Base-by-base conservation (phyloP, 2,888 invertebrate species). In the Eupsilia transversa region DNA sequence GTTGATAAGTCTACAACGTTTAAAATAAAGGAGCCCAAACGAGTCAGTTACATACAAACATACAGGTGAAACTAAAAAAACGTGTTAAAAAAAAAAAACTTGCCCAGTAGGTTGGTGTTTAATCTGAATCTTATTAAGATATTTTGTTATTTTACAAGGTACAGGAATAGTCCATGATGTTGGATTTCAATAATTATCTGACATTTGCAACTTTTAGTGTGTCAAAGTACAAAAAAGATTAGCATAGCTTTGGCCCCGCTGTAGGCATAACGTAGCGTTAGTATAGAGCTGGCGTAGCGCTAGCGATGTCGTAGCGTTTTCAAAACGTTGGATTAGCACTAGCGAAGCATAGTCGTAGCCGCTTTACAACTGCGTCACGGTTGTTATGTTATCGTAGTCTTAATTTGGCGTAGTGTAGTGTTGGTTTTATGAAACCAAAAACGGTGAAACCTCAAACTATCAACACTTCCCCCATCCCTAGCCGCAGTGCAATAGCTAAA, bases 401-500 rank as follows among this genome's bases (percentile, higher is more conserved):
- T 33, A 35, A 0, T 7, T 0, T 33, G 17, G 17, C 2, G 30
- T 56, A 30, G 56, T 30, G 2, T 17, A 38, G 7, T 20, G 0
- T 17, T 35, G 6, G 9, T 35, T 3, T 0, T 17, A 27, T n/a
- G 17, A 38, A 56, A 23, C 12, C 7, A 20, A 43, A 52, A 54
- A 9, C 14, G 0, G 2, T 38, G n/a, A 23, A 38, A 23, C 1
- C 17, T 14, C 10, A 74, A 49, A 30, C 17, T 71, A 85, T 86
- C 83, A 79, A 74, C 41, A 63, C 33, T 30, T 27, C 1, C 20
- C 61, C 61, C 80, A 69, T 76, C 84, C 75, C 90, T 85, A 85
- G 88, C 52, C 90, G 79, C 38, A 57, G 56, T 90, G 90, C 91
- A 91, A 92, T 90, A 90, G 90, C 92, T 91, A 92, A 93, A 91